Evolutionary conservation across 2,113 vertebrate species (phyloP), one percentile per base, ranked within the genome.

Genomic region (Pelodiscus sinensis): DNA sequence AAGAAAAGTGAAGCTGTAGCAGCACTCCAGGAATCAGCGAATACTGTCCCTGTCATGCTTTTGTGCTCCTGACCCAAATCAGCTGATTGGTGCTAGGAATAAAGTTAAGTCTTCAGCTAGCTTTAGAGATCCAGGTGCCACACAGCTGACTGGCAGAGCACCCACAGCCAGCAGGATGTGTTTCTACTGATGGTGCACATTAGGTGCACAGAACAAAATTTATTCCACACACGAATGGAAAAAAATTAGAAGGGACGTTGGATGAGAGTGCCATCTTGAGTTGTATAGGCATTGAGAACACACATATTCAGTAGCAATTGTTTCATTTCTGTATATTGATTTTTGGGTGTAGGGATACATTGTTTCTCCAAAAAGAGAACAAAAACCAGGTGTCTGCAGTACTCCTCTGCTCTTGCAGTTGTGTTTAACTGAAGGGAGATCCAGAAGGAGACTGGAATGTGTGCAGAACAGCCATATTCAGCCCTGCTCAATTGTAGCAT

Each of bases 31-130:
- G 95, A 81, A 31, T 58, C 14, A 51, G 21, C 19, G 79, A 1
- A 2, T 50, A 27, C 75, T 55, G 35, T 8, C 50, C 81, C 2
- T 0, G 38, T 13, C 71, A 44, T 7, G 24, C 52, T 85, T 50
- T 0, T 3, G 25, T 15, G 12, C 4, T 0, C 2, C 0, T 22
- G 22, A 24, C 22, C 62, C 16, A 22, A 9, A 82, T 78, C 68
- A 54, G n/a, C 71, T 71, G 71, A 3, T n/a, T 31, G 52, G 29
- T 27, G 50, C 81, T 79, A 86, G 78, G 81, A 12, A 56, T 50
- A 65, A 50, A 31, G 1, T 35, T 88, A 75, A 89, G 35, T n/a
- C 85, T 55, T 31, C 15, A 11, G 0, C 3, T 56, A 29, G 77
- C 54, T 38, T 7, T 38, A 51, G 7, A 6, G 24, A 25, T 51